Evolutionary conservation across 2,113 vertebrate genomes (phyloP).

Genomic region (Hydropotes inermis): DNA sequence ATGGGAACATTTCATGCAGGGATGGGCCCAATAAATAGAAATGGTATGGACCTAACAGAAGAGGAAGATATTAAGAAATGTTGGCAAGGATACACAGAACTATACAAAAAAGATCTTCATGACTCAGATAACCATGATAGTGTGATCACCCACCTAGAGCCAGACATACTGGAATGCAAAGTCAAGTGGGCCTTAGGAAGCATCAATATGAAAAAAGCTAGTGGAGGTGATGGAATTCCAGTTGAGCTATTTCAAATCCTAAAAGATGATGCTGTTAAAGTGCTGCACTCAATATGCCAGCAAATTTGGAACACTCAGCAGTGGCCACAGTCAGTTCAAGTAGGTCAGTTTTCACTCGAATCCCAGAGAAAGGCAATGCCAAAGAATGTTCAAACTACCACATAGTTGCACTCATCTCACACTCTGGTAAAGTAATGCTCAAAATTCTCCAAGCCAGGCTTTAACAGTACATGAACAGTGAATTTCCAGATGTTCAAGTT

Average conservation of each 20-base stretch:
- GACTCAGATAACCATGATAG: fast-evolving
- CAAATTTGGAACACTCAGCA: neutral
- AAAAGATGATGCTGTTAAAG: neutral
- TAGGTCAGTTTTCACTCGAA: neutral
- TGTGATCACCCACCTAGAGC: neutral
- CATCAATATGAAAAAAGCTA: neutral
- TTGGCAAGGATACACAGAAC: neutral
- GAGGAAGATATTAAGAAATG: neutral
- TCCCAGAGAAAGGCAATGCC: neutral
- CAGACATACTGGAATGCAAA: neutral
- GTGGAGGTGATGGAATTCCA: neutral
- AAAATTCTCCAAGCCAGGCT: neutral
- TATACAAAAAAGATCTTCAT: neutral
- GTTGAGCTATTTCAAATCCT: neutral
- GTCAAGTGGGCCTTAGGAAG: neutral
- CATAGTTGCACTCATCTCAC: neutral
- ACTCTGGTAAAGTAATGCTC: neutral
- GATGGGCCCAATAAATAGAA: neutral
- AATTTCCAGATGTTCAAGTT: neutral
- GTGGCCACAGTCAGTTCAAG: neutral
- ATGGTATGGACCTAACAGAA: neutral
- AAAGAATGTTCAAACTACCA: neutral
- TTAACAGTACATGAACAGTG: neutral
- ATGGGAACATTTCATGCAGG: neutral
- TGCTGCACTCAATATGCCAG: neutral